Evolutionary conservation across 2,888 invertebrate genomes (phyloP).

Genomic region (Drosophila merina): DNA sequence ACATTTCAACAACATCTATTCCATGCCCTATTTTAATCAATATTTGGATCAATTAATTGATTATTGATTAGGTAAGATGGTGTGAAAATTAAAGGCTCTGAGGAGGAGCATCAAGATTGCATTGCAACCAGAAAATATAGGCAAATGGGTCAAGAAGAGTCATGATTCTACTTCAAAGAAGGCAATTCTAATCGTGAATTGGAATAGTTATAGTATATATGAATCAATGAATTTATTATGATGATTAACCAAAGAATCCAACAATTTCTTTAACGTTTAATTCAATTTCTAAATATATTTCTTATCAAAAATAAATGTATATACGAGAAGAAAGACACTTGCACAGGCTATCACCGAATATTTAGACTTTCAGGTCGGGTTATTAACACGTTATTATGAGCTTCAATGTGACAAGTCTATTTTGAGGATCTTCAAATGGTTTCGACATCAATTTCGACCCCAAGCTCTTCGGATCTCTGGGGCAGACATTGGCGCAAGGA

Average conservation of each 20-base stretch:
- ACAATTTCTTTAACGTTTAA: neutral
- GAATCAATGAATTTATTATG: neutral
- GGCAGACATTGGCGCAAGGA: slow-evolving; percentile 30
- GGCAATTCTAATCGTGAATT: neutral
- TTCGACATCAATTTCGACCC: slow-evolving; percentile 47
- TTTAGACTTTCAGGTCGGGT: slow-evolving; percentile 16
- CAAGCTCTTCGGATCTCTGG: slow-evolving; percentile 35
- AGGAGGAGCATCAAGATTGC: neutral
- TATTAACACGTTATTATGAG: slow-evolving; percentile 12
- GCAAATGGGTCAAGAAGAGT: slow-evolving; percentile 6
- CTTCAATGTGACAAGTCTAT: slow-evolving; percentile 23
- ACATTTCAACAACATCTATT: neutral
- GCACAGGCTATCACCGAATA: neutral
- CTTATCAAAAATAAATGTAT: slow-evolving; percentile 7
- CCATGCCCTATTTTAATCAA: slow-evolving; percentile 9
- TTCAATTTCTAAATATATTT: neutral
- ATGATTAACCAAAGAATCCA: neutral
- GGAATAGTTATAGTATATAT: neutral
- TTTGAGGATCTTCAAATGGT: slow-evolving; percentile 17
- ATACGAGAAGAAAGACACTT: neutral
- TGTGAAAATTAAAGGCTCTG: neutral
- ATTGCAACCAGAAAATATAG: neutral
- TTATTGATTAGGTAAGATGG: neutral
- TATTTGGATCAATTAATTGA: neutral
- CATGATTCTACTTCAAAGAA: neutral